Evolutionary conservation across 53 echinoderm and acorn worm genomes (phyloP).

Genomic region (Paracentrotus lividus): DNA sequence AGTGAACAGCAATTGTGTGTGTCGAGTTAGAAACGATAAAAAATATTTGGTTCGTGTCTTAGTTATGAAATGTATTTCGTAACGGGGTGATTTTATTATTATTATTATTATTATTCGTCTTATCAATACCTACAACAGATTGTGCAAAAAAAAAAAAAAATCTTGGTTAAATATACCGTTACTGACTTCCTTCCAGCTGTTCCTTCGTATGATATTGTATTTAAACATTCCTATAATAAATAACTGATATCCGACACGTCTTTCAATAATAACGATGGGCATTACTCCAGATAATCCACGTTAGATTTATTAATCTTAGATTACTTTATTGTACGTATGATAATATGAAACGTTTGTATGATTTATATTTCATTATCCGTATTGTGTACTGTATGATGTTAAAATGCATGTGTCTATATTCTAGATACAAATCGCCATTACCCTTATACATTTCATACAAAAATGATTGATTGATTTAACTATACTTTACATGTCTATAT

Average conservation of each 20-base stretch:
- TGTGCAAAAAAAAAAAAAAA: background rate
- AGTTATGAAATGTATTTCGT: background rate
- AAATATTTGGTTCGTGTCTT: no score
- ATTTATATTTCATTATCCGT: background rate
- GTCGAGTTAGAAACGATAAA: no score
- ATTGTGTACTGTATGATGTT: background rate
- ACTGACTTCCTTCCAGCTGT: background rate
- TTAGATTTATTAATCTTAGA: background rate
- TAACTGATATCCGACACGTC: background rate
- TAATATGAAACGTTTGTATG: background rate
- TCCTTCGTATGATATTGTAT: conserved; percentile 17
- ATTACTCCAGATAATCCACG: background rate
- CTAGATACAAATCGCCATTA: background rate
- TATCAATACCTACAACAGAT: background rate
- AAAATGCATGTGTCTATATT: background rate
- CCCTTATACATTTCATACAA: background rate
- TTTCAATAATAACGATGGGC: conserved; percentile 44
- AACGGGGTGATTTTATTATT: no score
- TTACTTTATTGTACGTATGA: background rate
- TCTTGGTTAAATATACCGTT: no score
- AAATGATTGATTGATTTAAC: background rate
- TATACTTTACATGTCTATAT: no score
- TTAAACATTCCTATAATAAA: background rate
- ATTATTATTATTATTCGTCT: no score
- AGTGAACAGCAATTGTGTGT: no score